Evolutionary conservation across 1,140 invertebrate species (phyloP).

Genomic region (Macrostomum lignano): DNA sequence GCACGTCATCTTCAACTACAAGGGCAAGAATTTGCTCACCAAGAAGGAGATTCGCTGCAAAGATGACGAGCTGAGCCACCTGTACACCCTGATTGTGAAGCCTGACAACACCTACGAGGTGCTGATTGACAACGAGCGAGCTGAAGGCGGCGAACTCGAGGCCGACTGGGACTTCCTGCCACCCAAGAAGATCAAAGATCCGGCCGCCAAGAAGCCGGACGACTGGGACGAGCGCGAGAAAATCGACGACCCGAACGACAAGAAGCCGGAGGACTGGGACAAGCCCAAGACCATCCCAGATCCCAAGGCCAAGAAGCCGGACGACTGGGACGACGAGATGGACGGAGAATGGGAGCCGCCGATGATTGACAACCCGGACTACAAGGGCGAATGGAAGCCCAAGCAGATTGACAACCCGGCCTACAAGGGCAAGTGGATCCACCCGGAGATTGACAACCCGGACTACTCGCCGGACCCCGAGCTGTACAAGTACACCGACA

Average conservation of each 20-base stretch:
- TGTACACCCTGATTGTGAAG: slow-evolving; percentile 77
- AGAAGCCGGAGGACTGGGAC: slow-evolving; percentile 56
- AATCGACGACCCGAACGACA: slow-evolving; percentile 77
- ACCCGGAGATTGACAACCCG: slow-evolving; percentile 94
- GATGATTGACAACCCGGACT: slow-evolving; percentile 34
- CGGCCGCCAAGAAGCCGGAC: slow-evolving; percentile 27
- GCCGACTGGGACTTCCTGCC: slow-evolving; percentile 67
- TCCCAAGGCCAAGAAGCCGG: slow-evolving; percentile 80
- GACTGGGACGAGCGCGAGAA: slow-evolving; percentile 62
- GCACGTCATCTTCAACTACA: slow-evolving; percentile 95
- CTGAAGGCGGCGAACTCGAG: slow-evolving; percentile 65
- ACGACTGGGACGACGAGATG: slow-evolving; percentile 99
- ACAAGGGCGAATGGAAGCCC: slow-evolving; percentile 53
- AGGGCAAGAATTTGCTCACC: slow-evolving; percentile 80
- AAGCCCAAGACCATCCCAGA: slow-evolving; percentile 91
- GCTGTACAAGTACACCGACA: slow-evolving; percentile 56
- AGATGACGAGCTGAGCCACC: slow-evolving; percentile 35
- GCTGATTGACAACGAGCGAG: slow-evolving; percentile 83
- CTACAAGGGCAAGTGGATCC: slow-evolving; percentile 80
- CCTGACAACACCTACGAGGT: slow-evolving; percentile 82
- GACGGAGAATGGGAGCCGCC: slow-evolving; percentile 88
- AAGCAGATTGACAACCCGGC: slow-evolving; percentile 85
- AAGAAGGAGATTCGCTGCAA: slow-evolving; percentile 51
- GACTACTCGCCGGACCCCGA: slow-evolving; percentile 53
- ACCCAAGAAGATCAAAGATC: slow-evolving; percentile 28